Conservation (phyloP, 30 jellyfish, hydroid and myxozoan genomes). For the Turritopsis rubra region DNA sequence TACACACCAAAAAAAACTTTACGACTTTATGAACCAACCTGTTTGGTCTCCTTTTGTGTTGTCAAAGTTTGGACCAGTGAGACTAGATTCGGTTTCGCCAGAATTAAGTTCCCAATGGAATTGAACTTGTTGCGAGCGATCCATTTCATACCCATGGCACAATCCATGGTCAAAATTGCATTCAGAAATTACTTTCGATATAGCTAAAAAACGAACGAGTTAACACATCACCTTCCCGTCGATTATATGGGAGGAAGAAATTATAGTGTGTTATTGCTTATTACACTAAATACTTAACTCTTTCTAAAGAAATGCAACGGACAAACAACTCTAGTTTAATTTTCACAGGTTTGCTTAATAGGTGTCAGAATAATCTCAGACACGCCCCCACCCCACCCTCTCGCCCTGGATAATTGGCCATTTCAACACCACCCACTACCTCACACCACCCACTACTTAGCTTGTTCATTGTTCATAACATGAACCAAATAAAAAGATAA, state of each 20-base stretch:
- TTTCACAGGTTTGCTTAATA: no score
- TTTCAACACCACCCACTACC: no score
- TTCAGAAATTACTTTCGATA: neutral
- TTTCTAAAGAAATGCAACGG: no score
- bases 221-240: neutral
- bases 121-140: neutral
- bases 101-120: neutral
- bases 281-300: no score
- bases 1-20: neutral
- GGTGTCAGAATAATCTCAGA: no score
- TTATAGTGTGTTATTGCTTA: no score
- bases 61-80: conserved; percentile 7
- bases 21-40: conserved; percentile 2
- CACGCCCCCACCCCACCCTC: no score
- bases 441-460: no score
- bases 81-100: neutral
- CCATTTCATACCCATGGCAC: neutral
- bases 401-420: no score
- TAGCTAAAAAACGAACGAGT: neutral
- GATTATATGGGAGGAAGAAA: no score
- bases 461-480: neutral
- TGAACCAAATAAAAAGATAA: no score
- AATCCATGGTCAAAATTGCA: conserved; percentile 1
- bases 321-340: no score
- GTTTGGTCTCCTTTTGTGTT: neutral